These are phyloP conservation scores for Pomacea maculata DNA, from an alignment of 1,140 invertebrate species.

Conservation along the genomic window DNA sequence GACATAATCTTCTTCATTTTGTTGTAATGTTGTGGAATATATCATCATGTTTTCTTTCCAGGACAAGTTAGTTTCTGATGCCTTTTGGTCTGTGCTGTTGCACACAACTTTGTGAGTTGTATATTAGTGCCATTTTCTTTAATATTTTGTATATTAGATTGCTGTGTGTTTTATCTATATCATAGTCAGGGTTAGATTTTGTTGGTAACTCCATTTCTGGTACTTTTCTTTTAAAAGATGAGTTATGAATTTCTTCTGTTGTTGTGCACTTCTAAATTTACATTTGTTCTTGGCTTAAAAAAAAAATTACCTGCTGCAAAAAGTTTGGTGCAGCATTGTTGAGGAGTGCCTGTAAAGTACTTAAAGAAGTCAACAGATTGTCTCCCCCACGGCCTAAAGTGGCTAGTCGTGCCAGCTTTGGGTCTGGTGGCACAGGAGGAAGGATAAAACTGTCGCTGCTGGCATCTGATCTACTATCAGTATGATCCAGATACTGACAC, in stretches of 20 bases:
- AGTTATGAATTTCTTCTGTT: too few relatives aligned
- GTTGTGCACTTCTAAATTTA: neutral
- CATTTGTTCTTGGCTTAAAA: neutral
- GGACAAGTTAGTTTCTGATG: too few relatives aligned
- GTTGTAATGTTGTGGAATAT: too few relatives aligned
- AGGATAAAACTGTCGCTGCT: slow-evolving; percentile 36
- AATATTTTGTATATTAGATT: neutral
- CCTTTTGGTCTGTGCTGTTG: too few relatives aligned
- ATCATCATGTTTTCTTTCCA: too few relatives aligned
- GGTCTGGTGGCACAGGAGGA: slow-evolving; percentile 21
- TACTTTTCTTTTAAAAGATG: too few relatives aligned
- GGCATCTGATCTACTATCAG: slow-evolving; percentile 48
- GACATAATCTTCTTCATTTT: too few relatives aligned
- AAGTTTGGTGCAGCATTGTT: slow-evolving; percentile 18
- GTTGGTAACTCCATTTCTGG: too few relatives aligned
- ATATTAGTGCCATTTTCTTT: neutral
- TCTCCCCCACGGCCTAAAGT: neutral
- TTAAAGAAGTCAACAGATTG: slow-evolving; percentile 3
- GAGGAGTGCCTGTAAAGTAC: slow-evolving; percentile 19
- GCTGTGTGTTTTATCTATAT: too few relatives aligned
- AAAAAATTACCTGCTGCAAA: slow-evolving; percentile 25
- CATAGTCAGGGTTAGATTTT: too few relatives aligned
- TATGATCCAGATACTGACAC: slow-evolving; percentile 10
- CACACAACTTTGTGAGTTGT: too few relatives aligned
- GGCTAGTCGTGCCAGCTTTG: neutral